Evolutionary conservation across 2,113 vertebrate species (phyloP).

Genomic region (Columba livia): DNA sequence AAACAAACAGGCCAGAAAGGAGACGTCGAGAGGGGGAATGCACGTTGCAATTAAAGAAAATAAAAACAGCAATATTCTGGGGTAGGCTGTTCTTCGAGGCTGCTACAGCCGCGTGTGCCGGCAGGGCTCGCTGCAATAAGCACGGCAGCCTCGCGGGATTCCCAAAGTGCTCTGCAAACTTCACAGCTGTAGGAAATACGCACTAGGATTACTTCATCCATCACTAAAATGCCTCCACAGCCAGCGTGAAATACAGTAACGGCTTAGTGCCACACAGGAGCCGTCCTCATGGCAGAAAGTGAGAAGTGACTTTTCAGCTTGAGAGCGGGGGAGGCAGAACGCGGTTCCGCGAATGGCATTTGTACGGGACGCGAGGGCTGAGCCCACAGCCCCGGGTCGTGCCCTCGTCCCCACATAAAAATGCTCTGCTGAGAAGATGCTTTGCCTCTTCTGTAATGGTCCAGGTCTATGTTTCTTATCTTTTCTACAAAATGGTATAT

Average conservation of each 20-base stretch:
- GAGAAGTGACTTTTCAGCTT: neutral
- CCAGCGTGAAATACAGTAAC: neutral
- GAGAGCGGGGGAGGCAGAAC: neutral
- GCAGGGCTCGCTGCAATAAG: neutral
- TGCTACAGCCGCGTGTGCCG: neutral
- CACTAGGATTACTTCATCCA: neutral
- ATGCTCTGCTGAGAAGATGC: neutral
- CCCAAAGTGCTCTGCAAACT: slow-evolving; percentile 1
- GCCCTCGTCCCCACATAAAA: neutral
- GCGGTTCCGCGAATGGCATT: neutral
- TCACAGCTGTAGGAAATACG: neutral
- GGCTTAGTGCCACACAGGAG: neutral
- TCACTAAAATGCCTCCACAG: neutral
- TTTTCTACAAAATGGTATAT: neutral
- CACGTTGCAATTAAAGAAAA: neutral
- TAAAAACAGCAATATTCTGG: neutral
- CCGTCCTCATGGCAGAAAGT: neutral
- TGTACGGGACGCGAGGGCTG: neutral
- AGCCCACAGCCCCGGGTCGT: neutral
- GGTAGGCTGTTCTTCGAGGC: neutral
- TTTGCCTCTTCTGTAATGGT: neutral
- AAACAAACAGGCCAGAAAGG: neutral
- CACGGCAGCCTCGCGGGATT: neutral
- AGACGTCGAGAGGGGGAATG: neutral
- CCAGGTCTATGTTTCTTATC: neutral